A percentile compares a stretch with the other conserved stretches of the same genome.
phyloP scores from a whole-genome alignment of 2,113 vertebrate species.

The Daphoenositta chrysoptera region DNA sequence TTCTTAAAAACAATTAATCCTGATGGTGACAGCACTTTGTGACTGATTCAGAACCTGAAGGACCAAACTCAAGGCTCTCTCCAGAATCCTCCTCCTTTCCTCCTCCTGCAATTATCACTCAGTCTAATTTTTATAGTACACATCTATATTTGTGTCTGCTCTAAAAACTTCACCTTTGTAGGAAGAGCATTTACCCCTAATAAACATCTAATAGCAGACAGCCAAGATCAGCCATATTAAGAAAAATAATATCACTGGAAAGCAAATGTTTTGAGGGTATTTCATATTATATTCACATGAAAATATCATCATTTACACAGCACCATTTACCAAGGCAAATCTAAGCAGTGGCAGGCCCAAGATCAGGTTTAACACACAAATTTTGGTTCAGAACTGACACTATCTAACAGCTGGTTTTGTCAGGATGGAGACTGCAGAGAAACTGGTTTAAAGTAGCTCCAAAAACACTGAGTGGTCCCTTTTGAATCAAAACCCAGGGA shows the following conservation, averaged over 20 bases:
- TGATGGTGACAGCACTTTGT: neutral
- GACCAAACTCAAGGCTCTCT: neutral
- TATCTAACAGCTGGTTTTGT: neutral
- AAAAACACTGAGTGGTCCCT: neutral
- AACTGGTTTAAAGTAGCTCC: conserved; percentile 21
- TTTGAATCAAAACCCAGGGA: neutral
- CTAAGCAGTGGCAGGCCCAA: neutral
- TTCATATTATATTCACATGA: neutral
- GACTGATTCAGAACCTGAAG: neutral
- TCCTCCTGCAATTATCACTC: neutral
- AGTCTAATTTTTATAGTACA: neutral
- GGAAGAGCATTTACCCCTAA: neutral
- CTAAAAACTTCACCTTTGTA: neutral
- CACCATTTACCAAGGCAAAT: neutral
- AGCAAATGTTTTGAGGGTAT: neutral
- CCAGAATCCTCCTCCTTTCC: neutral
- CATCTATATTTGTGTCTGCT: neutral
- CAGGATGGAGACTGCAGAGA: neutral
- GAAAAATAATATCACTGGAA: neutral
- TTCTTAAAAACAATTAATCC: neutral
- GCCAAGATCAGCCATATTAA: neutral
- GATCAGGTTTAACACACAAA: neutral
- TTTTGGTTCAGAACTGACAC: neutral
- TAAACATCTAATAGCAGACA: fast-evolving
- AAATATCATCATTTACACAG: neutral